Conservation (phyloP, 2,113 vertebrate species). For the Neomonachus schauinslandi region DNA sequence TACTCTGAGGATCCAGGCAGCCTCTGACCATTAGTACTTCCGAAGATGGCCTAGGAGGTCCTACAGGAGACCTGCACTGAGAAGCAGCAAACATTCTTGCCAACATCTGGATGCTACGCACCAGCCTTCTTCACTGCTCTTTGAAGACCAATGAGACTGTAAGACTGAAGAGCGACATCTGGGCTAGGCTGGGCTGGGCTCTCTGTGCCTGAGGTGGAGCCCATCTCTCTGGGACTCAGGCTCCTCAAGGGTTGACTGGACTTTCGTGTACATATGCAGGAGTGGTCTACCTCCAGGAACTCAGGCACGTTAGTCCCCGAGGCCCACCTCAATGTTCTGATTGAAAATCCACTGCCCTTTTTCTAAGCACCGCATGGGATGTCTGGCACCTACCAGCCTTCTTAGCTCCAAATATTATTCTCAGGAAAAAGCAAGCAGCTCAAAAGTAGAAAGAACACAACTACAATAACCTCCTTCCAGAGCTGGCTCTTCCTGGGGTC, state of each 20-base stretch:
- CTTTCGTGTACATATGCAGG: neutral
- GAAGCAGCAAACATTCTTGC: rapidly evolving
- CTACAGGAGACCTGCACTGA: too few relatives aligned
- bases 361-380: neutral
- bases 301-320: neutral
- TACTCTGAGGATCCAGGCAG: neutral
- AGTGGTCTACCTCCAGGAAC: neutral
- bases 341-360: rapidly evolving
- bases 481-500: neutral
- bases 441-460: neutral
- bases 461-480: neutral
- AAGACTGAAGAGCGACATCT: neutral
- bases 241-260: neutral
- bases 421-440: neutral
- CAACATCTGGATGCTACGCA: neutral
- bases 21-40: neutral
- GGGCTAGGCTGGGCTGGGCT: neutral
- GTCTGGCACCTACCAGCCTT: neutral
- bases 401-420: neutral
- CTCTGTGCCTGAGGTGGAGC: neutral
- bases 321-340: neutral
- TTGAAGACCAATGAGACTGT: neutral
- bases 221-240: neutral
- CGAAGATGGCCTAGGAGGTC: neutral
- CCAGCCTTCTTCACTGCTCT: neutral